Evolutionary conservation across 2,113 vertebrate species (phyloP), one percentile per base, ranked within the genome.

Genomic region (Struthidea cinerea): DNA sequence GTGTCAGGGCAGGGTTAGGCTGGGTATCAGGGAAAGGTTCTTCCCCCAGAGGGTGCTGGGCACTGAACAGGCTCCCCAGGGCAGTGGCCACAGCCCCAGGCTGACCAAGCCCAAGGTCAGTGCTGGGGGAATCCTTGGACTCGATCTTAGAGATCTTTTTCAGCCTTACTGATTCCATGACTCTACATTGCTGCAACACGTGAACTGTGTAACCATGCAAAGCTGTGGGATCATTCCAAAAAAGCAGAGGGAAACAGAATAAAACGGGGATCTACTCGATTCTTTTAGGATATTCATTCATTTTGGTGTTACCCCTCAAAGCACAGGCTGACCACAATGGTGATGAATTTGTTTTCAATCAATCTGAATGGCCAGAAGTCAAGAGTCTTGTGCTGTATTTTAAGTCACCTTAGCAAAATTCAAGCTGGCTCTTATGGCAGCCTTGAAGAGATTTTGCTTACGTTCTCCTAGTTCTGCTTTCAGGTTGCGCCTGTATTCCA

Each of bases 1-100:
- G 27, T 15, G 37, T 0, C 32, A 52, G 33, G 32, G 9, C 7
- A 52, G 37, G 46, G 0, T 19, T 0, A 37, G 53, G 46, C 2
- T 22, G 37, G 33, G 11, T 4, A 2, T 13, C 18, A 68, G 73
- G 44, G 9, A 57, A 76, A 77, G 44, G 14, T 10, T 68, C 53
- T 15, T 37, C 13, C 13, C 26, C 11, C 83, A 59, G 17, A 77
- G 46, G 22, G 46, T 32, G 10, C 37, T 32, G 14, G 20, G 13
- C 61, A 76, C 53, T 32, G 32, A 1, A 1, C 3, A 67, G 61
- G 32, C 53, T 59, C 44, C 32, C 53, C 37, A 50, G 52, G 52
- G 14, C 39, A 76, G 6, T 17, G 70, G 71, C 1, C 35, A 57
- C 4, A 0, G 52, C 19, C 30, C 24, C 18, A 1, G 27, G 61